A percentile compares a stretch with the other conserved stretches of the same genome.
These are phyloP conservation scores for Scelioninae gen. 1 DNA, from an alignment of 2,888 invertebrate species.

Conservation along the genomic window DNA sequence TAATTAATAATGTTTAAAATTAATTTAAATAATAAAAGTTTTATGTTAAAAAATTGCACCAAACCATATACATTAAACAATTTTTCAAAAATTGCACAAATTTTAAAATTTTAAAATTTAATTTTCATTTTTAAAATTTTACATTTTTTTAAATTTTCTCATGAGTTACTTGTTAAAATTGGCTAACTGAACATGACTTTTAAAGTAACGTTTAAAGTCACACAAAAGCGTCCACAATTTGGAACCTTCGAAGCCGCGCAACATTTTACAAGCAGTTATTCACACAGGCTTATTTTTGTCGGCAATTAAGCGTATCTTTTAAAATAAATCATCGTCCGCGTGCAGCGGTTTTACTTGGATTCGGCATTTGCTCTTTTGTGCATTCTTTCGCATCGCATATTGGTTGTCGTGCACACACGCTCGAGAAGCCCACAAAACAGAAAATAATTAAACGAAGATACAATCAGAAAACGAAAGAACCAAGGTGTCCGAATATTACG, in stretches of 20 bases:
- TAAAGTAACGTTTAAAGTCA: not conserved
- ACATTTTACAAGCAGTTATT: constrained; percentile 1
- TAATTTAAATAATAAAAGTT: no score
- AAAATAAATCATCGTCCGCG: constrained; percentile 11
- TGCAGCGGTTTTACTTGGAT: not conserved
- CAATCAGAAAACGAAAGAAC: constrained; percentile 30
- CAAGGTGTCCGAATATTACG: constrained; percentile 45
- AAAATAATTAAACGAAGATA: constrained; percentile 57
- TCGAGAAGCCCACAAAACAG: constrained; percentile 5
- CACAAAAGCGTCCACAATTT: not conserved
- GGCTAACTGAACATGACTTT: constrained; percentile 9
- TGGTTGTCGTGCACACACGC: not conserved
- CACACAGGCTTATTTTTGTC: constrained; percentile 1
- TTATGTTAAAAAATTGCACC: no score
- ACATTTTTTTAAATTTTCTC: no score
- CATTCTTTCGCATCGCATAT: constrained; percentile 18
- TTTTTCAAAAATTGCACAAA: no score
- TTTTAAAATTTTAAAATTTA: no score
- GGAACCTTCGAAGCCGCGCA: no score
- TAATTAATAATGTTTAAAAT: no score
- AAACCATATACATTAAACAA: no score
- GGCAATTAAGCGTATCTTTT: constrained; percentile 21
- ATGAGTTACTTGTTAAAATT: not conserved
- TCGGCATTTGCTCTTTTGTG: constrained; percentile 3
- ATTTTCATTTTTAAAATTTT: no score